Percentiles rank a stretch among this genome's conserved stretches.
These are phyloP conservation scores for Sinocyclocheilus anshuiensis DNA, from an alignment of 2,113 vertebrate genomes.

Conservation along the genomic window DNA sequence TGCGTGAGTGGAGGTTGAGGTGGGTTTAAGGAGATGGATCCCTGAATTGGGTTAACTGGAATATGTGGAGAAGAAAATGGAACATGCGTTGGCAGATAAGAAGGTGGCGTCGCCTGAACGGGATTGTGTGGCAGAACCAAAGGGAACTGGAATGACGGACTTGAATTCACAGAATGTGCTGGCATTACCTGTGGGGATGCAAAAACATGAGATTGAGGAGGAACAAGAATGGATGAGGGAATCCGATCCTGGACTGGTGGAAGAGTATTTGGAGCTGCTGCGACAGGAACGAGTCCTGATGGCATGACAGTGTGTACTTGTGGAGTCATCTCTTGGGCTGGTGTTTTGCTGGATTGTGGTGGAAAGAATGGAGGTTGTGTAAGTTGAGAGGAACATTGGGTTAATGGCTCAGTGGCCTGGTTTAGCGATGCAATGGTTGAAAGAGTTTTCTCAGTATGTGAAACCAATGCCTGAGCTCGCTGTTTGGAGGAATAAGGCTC, in stretches of 20 bases:
- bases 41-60: conserved; percentile 25
- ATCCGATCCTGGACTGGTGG: neutral
- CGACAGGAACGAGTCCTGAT: neutral
- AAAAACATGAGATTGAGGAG: conserved; percentile 1
- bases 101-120: conserved; percentile 10
- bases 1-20: conserved; percentile 19
- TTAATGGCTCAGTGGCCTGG: neutral
- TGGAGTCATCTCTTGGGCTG: conserved; percentile 18
- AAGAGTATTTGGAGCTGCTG: neutral
- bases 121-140: conserved; percentile 18
- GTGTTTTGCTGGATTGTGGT: neutral
- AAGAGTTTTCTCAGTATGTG: conserved; percentile 23
- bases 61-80: conserved; percentile 29
- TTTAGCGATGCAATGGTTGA: neutral
- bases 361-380: neutral
- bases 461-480: neutral
- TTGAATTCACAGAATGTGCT: conserved; percentile 25
- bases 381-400: conserved; percentile 16
- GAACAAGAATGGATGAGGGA: neutral
- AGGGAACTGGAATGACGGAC: conserved; percentile 27
- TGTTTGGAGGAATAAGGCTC: conserved; percentile 1
- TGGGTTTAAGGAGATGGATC: conserved; percentile 34
- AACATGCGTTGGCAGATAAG: conserved; percentile 30
- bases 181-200: conserved; percentile 6
- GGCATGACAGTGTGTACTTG: conserved; percentile 1